Conservation (phyloP, 1,140 invertebrate genomes). For the Chironomus tepperi region DNA sequence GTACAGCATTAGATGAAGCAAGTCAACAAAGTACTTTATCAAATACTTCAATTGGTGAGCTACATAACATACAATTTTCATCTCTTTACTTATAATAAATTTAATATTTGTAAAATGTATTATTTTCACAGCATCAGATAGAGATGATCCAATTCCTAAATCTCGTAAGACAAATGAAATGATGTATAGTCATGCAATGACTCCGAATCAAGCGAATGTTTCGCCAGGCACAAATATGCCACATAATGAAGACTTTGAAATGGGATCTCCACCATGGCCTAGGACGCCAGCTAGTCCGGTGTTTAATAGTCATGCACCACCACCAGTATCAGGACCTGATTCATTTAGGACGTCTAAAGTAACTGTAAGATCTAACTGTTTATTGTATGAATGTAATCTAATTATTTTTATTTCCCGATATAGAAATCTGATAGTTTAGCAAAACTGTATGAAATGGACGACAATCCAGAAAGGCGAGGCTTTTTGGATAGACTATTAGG, state of each 20-base stretch:
- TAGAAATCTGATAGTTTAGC: conserved; percentile 84
- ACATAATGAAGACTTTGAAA: conserved; percentile 84
- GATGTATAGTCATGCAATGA: conserved; percentile 54
- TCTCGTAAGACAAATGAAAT: conserved; percentile 51
- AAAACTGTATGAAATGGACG: conserved; percentile 95
- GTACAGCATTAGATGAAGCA: conserved; percentile 75
- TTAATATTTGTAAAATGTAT: too few species aligned
- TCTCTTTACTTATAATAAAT: too few species aligned
- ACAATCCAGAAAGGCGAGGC: conserved; percentile 78
- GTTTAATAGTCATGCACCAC: conserved; percentile 80
- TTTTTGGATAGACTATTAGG: conserved; percentile 88
- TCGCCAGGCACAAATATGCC: conserved; percentile 67
- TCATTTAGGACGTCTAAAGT: conserved; percentile 66
- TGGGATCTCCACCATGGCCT: conserved; percentile 77
- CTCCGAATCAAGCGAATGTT: conserved; percentile 50
- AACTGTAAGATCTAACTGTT: conserved; percentile 36
- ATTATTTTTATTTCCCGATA: not conserved
- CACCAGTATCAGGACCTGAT: conserved; percentile 48
- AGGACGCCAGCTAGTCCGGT: conserved; percentile 84
- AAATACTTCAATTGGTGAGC: conserved; percentile 75
- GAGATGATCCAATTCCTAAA: conserved; percentile 74
- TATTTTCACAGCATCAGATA: conserved; percentile 54
- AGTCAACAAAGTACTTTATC: conserved; percentile 86
- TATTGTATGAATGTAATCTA: conserved; percentile 13
- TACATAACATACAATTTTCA: conserved; percentile 10